These are phyloP conservation scores for Eilema depressum DNA, from an alignment of 2,888 invertebrate species.

Conservation along the genomic window DNA sequence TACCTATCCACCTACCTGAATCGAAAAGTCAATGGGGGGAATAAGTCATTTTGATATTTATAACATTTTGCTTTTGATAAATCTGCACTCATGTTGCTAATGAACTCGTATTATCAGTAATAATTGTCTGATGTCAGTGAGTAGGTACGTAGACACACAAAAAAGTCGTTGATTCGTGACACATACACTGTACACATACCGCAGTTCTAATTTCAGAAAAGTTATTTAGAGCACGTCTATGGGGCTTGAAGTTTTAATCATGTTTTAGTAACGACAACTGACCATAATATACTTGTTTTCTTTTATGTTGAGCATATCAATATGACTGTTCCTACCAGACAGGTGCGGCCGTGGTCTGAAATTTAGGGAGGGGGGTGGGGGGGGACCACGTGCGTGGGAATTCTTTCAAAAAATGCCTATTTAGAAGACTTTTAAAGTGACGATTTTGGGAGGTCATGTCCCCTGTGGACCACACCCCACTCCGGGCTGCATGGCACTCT, in stretches of 20 bases:
- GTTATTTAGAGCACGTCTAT: conserved; percentile 70
- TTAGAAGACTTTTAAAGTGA: no score
- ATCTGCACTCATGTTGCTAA: conserved; percentile 17
- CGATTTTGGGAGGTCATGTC: no score
- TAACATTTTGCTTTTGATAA: no score
- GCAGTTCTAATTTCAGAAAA: conserved; percentile 71
- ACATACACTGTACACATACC: conserved; percentile 74
- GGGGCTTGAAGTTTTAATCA: conserved; percentile 61
- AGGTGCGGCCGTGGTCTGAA: no score
- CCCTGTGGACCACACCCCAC: no score
- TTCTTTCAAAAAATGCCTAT: no score
- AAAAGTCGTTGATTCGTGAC: conserved; percentile 65
- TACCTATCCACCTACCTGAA: no score
- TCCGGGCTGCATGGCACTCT: no score
- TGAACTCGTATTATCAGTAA: conserved; percentile 35
- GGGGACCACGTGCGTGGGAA: no score
- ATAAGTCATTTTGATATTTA: neutral
- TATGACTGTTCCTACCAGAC: no score
- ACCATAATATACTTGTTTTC: neutral
- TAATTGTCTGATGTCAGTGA: neutral
- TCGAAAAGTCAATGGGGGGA: no score
- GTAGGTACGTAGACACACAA: conserved; percentile 26
- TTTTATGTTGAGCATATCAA: neutral
- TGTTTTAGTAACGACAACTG: neutral
- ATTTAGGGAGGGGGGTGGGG: no score